phyloP scores from a whole-genome alignment of 2,888 invertebrate genomes.

The Hypomecis atomaria region DNA sequence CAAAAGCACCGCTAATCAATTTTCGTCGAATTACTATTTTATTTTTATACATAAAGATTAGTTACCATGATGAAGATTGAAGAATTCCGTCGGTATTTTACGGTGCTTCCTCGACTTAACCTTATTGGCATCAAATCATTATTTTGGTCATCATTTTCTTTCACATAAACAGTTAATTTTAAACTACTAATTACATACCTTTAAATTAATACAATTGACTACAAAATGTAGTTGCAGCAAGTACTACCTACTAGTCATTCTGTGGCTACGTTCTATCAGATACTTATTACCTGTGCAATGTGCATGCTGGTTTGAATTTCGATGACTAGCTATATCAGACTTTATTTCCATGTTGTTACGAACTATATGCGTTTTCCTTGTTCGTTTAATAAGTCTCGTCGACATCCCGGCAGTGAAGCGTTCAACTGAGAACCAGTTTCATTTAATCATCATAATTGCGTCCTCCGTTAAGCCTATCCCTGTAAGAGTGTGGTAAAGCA shows the following conservation, averaged over 20 bases:
- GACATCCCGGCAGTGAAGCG: constrained; percentile 65
- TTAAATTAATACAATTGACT: constrained; percentile 6
- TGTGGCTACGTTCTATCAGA: constrained; percentile 37
- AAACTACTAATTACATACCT: constrained; percentile 14
- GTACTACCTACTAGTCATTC: constrained; percentile 12
- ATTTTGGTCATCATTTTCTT: too few species aligned
- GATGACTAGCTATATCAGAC: constrained; percentile 39
- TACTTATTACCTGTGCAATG: constrained; percentile 31
- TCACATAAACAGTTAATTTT: too few species aligned
- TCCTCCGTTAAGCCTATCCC: constrained; percentile 78
- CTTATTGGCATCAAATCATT: too few species aligned
- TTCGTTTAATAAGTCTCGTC: constrained; percentile 58
- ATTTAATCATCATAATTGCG: constrained; percentile 83
- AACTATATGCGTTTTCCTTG: constrained; percentile 32
- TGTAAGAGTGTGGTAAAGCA: constrained; percentile 53
- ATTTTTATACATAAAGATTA: constrained; percentile 32
- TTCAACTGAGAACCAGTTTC: constrained; percentile 76
- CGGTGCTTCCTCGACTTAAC: too few species aligned
- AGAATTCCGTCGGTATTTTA: constrained; percentile 45
- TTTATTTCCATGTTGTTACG: constrained; percentile 42
- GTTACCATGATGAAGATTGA: constrained; percentile 57
- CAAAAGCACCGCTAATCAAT: neutral
- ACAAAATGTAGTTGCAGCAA: constrained; percentile 38
- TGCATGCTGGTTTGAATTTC: constrained; percentile 35
- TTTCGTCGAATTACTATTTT: neutral